Base-by-base conservation (phyloP, 2,888 invertebrate species). In the Cerastis leucographa region DNA sequence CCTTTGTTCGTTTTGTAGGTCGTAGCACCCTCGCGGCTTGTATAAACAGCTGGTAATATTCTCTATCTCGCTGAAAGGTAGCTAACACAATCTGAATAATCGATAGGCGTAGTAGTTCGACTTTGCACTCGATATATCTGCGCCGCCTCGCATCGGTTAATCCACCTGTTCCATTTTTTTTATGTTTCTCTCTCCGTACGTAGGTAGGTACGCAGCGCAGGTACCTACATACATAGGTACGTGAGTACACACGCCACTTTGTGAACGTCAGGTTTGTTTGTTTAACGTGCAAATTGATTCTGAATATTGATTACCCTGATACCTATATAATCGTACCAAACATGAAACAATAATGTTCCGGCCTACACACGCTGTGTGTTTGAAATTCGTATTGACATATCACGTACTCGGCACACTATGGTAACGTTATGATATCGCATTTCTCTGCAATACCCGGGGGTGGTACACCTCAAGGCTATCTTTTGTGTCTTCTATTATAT, bases 401-500 rank as follows among this genome's bases (percentile, higher is more conserved):
- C 72, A 66, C 65, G 68, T 74, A 56, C 64, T 56, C 22, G 46
- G 59, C 59, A 67, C 49, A 56, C 64, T 77, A 61, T 69, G n/a
- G 46, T 71, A 77, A 44, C 74, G 69, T 79, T 54, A 74, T 75
- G 29, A 61, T 79, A 85, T 84, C 78, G 59, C 71, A 71, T 86
- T 85, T 80, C 84, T 84, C 81, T 79, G 66, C 71, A 66, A 62
- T 76, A 68, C 84, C 61, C 78, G 12, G 61, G 78, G 84, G 81
- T 73, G 68, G 25, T 22, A 75, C 75, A 72, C 72, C 70, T 81
- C 78, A 72, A 69, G 81, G 75, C 76, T 76, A 81, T 68, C 81
- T 79, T 74, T 76, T 83, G 56, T 76, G 76, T 83, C 85, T 78
- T 69, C 79, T 84, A 84, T 86, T 87, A 83, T 78, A 78, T 78